A percentile compares a stretch with the other conserved stretches of the same genome.
Evolutionary conservation across 2,797 vertebrate species (phyloP).

Genomic region (Siniperca undulata): DNA sequence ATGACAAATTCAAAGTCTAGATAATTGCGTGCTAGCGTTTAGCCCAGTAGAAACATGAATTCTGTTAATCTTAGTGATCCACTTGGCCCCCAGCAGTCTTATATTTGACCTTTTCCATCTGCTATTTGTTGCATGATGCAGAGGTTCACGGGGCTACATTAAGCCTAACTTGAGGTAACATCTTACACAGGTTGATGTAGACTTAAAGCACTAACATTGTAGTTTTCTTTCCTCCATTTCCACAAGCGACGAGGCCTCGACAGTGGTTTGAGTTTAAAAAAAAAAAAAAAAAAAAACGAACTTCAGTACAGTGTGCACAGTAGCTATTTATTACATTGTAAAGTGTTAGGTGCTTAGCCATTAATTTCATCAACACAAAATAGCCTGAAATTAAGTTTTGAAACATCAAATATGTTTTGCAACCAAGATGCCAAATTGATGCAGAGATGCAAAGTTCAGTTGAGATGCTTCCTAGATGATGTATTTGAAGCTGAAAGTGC

Average conservation of each 20-base stretch:
- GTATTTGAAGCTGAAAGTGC: conserved; percentile 99
- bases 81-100: neutral
- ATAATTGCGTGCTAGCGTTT: neutral
- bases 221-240: neutral
- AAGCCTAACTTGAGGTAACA: neutral
- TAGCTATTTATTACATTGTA: conserved; percentile 75
- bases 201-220: too few species aligned
- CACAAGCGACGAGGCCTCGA: neutral
- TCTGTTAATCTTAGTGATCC: neutral
- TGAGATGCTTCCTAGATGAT: conserved; percentile 87
- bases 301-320: conserved; percentile 64
- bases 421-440: conserved; percentile 37
- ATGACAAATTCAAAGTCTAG: neutral
- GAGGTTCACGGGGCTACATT: neutral
- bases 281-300: neutral
- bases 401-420: conserved; percentile 50
- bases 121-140: neutral
- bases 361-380: conserved; percentile 73
- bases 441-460: conserved; percentile 35
- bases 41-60: neutral
- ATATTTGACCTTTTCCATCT: neutral
- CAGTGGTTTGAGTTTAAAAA: neutral
- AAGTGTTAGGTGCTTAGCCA: conserved; percentile 45
- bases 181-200: too few species aligned
- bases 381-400: conserved; percentile 65